Conservation (phyloP, 2,113 vertebrate genomes). For the Dasypus novemcinctus region DNA sequence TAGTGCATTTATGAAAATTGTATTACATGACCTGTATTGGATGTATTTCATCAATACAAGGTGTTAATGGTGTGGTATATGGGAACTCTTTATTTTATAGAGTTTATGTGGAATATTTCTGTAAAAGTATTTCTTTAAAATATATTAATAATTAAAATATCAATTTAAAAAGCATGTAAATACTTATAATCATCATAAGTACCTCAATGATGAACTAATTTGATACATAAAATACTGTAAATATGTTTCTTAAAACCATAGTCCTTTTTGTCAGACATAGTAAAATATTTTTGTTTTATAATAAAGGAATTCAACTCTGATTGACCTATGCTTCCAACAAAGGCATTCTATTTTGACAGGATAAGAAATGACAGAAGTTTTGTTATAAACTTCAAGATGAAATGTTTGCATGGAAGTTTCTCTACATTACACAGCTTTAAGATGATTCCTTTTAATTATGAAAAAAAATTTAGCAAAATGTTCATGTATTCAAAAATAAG, state of each 20-base stretch:
- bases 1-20: too few species aligned
- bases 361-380: neutral
- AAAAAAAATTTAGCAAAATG: neutral
- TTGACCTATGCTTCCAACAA: neutral
- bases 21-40: too few species aligned
- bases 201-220: neutral
- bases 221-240: neutral
- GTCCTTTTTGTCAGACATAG: neutral
- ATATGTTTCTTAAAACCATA: neutral
- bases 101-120: too few species aligned
- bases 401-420: neutral
- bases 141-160: neutral
- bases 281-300: neutral
- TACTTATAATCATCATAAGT: neutral
- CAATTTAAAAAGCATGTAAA: neutral
- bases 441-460: neutral
- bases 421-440: neutral
- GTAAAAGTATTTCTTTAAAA: too few species aligned
- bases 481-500: neutral
- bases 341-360: neutral
- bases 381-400: neutral
- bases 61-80: too few species aligned
- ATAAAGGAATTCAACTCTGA: too few species aligned
- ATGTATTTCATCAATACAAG: too few species aligned
- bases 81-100: too few species aligned